phyloP scores from a whole-genome alignment of 2,888 invertebrate species.

The Drosophila monieri region DNA sequence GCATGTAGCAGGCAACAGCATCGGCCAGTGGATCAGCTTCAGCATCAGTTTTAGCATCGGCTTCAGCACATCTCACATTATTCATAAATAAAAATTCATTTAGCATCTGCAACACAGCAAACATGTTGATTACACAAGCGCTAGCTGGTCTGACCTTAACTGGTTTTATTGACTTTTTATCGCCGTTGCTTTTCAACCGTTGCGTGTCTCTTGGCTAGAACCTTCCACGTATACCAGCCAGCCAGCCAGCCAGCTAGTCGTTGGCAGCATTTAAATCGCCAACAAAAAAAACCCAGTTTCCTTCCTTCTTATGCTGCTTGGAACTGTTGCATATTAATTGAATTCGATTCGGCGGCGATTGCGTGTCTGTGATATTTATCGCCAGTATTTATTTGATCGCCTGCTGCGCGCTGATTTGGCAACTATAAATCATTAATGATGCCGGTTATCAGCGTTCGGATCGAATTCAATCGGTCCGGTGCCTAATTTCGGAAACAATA shows the following conservation, averaged over 20 bases:
- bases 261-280: constrained; percentile 58
- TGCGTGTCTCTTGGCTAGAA: constrained; percentile 56
- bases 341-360: constrained; percentile 51
- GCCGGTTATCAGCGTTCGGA: constrained; percentile 29
- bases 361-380: constrained; percentile 55
- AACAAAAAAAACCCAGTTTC: constrained; percentile 15
- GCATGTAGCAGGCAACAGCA: constrained; percentile 45
- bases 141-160: constrained; percentile 66
- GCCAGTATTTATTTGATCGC: constrained; percentile 50
- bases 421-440: constrained; percentile 44
- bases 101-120: constrained; percentile 68
- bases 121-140: constrained; percentile 77
- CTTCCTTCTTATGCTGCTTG: constrained; percentile 43
- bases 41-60: constrained; percentile 3
- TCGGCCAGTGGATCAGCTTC: background rate
- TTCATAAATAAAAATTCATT: constrained; percentile 76
- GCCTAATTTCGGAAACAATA: constrained; percentile 62
- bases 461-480: constrained; percentile 5
- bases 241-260: constrained; percentile 32
- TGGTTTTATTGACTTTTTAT: constrained; percentile 78
- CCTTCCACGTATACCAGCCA: constrained; percentile 56
- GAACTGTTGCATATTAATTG: constrained; percentile 67
- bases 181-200: constrained; percentile 27
- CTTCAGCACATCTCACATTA: constrained; percentile 61
- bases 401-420: constrained; percentile 35